These are phyloP conservation scores for Philaenus spumarius DNA, from an alignment of 1,140 invertebrate species.

Conservation along the genomic window DNA sequence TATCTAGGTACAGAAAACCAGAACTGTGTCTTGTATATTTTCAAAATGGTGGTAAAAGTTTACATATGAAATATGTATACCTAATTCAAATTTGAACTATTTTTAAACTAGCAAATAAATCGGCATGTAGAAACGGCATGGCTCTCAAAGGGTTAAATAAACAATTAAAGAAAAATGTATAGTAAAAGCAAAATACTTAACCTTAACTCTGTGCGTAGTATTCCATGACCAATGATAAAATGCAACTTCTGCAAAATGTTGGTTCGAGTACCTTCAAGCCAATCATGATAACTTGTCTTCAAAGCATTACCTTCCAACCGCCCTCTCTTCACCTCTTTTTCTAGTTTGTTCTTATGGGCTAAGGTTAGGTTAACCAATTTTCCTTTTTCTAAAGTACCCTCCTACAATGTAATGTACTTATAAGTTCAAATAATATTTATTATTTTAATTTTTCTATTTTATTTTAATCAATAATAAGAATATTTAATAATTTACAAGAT, in stretches of 20 bases:
- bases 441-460: not conserved
- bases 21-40: too few species aligned
- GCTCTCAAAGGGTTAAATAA: too few species aligned
- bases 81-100: too few species aligned
- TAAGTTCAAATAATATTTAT: not conserved
- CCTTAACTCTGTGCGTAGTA: constrained; percentile 90
- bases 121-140: too few species aligned
- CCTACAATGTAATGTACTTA: constrained; percentile 43
- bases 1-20: too few species aligned
- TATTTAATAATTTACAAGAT: not conserved
- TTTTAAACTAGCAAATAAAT: too few species aligned
- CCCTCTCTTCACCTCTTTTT: constrained; percentile 84
- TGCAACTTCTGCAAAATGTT: constrained; percentile 98
- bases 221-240: constrained; percentile 99
- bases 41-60: too few species aligned
- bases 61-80: too few species aligned
- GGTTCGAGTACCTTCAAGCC: constrained; percentile 92
- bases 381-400: constrained; percentile 92
- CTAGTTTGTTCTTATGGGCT: constrained; percentile 95
- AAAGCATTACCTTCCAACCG: constrained; percentile 86
- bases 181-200: too few species aligned
- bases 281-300: constrained; percentile 89
- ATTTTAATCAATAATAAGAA: not conserved
- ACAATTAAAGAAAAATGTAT: too few species aligned
- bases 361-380: constrained; percentile 93